Conservation (phyloP, 2,888 invertebrate genomes). For the Tethea ocularis region DNA sequence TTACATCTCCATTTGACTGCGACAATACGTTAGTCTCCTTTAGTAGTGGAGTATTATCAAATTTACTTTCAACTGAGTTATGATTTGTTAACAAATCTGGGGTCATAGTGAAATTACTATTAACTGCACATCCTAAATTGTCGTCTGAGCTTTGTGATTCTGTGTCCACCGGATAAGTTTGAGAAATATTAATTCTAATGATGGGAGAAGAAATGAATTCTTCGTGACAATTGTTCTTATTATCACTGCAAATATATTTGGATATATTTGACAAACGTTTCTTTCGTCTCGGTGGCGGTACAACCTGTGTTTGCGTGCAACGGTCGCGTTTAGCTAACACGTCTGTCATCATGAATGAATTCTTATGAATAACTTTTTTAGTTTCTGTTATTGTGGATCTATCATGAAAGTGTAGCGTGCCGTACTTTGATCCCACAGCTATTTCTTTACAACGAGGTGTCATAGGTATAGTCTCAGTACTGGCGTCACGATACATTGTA, state of each 20-base stretch:
- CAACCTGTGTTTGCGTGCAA: conserved; percentile 62
- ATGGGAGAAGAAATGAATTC: conserved; percentile 70
- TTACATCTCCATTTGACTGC: background rate
- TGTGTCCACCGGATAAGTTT: conserved; percentile 73
- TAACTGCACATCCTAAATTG: conserved; percentile 36
- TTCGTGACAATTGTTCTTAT: conserved; percentile 37
- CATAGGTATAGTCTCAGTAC: conserved; percentile 70
- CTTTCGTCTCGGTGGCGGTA: conserved; percentile 65
- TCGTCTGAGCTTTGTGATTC: conserved; percentile 80
- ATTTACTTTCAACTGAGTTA: conserved; percentile 64
- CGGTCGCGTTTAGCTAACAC: conserved; percentile 48
- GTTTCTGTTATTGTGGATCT: conserved; percentile 63
- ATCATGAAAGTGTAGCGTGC: conserved; percentile 58
- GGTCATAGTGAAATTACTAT: conserved; percentile 57
- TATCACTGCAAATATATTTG: conserved; percentile 43
- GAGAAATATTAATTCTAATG: conserved; percentile 85
- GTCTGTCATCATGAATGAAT: conserved; percentile 73
- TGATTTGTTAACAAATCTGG: conserved; percentile 85
- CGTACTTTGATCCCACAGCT: conserved; percentile 64
- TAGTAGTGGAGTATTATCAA: conserved; percentile 24
- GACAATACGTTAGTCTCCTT: background rate
- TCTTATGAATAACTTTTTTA: conserved; percentile 51
- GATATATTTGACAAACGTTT: conserved; percentile 44
- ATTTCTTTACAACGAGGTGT: conserved; percentile 78
- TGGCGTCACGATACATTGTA: conserved; percentile 57